Base-by-base conservation (phyloP, 2,888 invertebrate genomes). In the Epinotia brunnichana region DNA sequence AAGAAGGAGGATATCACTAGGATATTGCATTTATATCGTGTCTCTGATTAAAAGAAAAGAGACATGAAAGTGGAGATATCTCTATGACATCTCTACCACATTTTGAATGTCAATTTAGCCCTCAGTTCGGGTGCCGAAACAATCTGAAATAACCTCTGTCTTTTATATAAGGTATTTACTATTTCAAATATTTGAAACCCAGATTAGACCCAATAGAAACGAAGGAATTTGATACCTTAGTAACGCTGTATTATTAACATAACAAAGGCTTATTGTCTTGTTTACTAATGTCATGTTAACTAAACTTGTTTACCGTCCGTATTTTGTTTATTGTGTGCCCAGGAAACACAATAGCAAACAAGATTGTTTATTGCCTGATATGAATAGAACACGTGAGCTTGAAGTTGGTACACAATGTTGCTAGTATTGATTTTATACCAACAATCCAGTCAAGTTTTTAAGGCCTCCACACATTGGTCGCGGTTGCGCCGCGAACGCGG, bases 191-290 rank as follows among this genome's bases (percentile, higher is more conserved):
- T 53, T 19, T 2, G 51, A 51, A 51, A 51, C 51, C 3, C 51
- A n/a, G 51, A 51, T n/a, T 5, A 53, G 19, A 11, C 13, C 5
- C 11, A 21, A 53, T 29, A 7, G 35, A 39, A 60, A 19, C 11
- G 13, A 35, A 60, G 39, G 17, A 15, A 19, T 39, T 41, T 17
- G 41, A 41, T 41, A 19, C 21, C 41, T 19, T 19, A 19, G 17
- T 39, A 59, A 13, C 11, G 3, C 3, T 17, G 35, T 61, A 61
- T 41, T 61, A 44, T 21, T 61, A 44, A 21, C 24, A 48, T 61
- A 61, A 61, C 44, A 44, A 44, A 61, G n/a, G 44, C 19, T 44
- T 48, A 24, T 61, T 61, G 44, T 61, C 13, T 61, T 61, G 44
- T 61, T 44, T 48, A 24, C 44, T 24, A n/a, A 48, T 24, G n/a